These are phyloP conservation scores for Drosophila tsacasi DNA, from an alignment of 1,140 invertebrate genomes.

Conservation along the genomic window DNA sequence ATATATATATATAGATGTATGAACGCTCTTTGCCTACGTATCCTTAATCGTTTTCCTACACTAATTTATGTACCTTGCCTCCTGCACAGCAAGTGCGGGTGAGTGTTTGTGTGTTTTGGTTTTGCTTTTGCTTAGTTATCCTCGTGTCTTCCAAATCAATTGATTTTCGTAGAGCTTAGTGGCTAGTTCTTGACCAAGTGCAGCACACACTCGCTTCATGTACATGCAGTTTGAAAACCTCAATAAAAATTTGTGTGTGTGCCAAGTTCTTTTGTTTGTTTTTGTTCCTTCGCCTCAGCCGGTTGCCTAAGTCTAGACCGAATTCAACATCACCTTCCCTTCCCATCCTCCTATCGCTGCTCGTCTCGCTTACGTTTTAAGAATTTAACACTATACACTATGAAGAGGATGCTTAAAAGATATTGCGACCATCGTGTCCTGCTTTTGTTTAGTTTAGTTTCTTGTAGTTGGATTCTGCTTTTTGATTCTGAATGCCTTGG, in stretches of 20 bases:
- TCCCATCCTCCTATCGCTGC: not conserved
- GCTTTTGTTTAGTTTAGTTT: conserved; percentile 60
- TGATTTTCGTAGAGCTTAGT: conserved; percentile 59
- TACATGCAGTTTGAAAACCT: conserved; percentile 65
- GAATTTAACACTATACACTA: conserved; percentile 81
- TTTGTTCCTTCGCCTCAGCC: conserved; percentile 72
- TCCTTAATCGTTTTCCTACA: conserved; percentile 10
- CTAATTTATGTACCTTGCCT: conserved; percentile 44
- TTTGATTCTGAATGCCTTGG: conserved; percentile 69
- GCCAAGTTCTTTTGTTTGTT: conserved; percentile 38
- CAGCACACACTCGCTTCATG: conserved; percentile 20
- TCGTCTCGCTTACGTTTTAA: conserved; percentile 53
- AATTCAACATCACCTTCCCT: conserved; percentile 61
- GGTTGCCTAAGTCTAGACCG: conserved; percentile 45
- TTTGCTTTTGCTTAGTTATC: conserved; percentile 68
- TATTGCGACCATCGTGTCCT: conserved; percentile 81
- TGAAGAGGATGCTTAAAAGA: conserved; percentile 78
- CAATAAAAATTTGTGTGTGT: conserved; percentile 70
- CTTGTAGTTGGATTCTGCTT: conserved; percentile 62
- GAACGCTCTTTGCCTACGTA: conserved; percentile 22
- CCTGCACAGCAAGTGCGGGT: conserved; percentile 55
- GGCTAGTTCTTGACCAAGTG: conserved; percentile 51
- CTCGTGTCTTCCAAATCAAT: conserved; percentile 61
- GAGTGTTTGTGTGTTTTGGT: conserved; percentile 55
- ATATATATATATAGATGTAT: conserved; percentile 41